Percentiles rank a stretch among this genome's conserved stretches.
These are phyloP conservation scores for Micoletzkya japonica DNA, from an alignment of 2,888 invertebrate species.

Conservation along the genomic window DNA sequence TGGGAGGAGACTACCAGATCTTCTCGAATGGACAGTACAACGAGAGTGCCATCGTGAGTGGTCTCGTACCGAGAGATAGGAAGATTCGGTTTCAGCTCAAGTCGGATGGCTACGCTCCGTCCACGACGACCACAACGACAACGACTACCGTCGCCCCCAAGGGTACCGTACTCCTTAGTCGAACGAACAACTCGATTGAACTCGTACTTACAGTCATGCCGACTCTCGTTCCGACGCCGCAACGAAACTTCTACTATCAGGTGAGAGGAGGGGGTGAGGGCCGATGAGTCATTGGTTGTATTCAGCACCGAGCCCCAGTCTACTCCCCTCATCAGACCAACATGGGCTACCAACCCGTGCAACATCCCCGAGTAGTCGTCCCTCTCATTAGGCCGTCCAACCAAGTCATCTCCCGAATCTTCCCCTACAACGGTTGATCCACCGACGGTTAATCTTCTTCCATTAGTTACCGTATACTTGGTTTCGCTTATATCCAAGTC, in stretches of 20 bases:
- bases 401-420: constrained; percentile 4
- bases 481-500: too few relatives aligned
- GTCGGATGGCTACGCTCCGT: constrained; percentile 30
- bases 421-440: constrained; percentile 25
- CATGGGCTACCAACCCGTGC: background rate
- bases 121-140: constrained; percentile 13
- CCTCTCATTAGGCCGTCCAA: background rate
- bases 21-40: constrained; percentile 59
- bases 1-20: constrained; percentile 55
- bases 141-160: constrained; percentile 37
- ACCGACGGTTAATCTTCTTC: background rate
- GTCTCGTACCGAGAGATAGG: background rate
- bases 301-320: too few relatives aligned
- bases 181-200: background rate
- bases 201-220: constrained; percentile 13
- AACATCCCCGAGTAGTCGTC: background rate
- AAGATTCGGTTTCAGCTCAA: constrained; percentile 13
- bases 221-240: constrained; percentile 19
- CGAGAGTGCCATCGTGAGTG: constrained; percentile 55
- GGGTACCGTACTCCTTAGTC: background rate
- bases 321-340: background rate
- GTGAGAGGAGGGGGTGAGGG: background rate
- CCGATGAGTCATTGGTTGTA: too few relatives aligned
- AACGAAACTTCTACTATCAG: constrained; percentile 21
- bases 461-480: too few relatives aligned